phyloP scores from a whole-genome alignment of 2,888 invertebrate species.

The Reticulitermes lucifugus region DNA sequence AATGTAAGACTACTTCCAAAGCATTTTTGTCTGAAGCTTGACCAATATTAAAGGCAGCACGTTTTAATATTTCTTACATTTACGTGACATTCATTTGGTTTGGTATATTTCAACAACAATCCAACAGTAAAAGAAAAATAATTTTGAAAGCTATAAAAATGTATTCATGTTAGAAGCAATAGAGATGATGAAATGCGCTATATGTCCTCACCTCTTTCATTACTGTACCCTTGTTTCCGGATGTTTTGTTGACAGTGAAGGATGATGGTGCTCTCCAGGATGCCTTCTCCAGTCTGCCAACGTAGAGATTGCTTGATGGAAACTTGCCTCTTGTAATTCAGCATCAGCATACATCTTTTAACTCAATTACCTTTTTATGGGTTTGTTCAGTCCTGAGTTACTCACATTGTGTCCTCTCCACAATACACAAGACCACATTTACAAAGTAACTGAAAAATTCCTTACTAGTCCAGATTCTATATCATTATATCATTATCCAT shows the following conservation, averaged over 20 bases:
- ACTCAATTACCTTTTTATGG: conserved; percentile 35
- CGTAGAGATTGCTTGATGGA: neutral
- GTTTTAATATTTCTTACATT: neutral
- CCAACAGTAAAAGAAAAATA: neutral
- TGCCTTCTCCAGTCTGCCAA: conserved; percentile 4
- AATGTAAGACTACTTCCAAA: neutral
- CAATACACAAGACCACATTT: conserved; percentile 31
- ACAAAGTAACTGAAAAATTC: neutral
- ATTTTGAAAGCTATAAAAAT: neutral
- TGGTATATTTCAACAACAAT: neutral
- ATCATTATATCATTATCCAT: conserved; percentile 17
- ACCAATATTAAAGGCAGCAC: neutral
- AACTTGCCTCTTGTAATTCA: conserved; percentile 16
- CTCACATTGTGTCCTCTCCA: neutral
- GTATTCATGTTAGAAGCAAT: neutral
- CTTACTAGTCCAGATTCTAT: conserved; percentile 21
- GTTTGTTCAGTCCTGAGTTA: conserved; percentile 6
- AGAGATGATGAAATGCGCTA: conserved; percentile 19
- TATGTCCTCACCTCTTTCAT: conserved; percentile 20
- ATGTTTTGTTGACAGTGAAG: neutral
- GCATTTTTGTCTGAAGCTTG: neutral
- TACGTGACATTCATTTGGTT: neutral
- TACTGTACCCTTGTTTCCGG: conserved; percentile 29
- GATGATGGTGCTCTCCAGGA: neutral
- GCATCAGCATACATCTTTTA: conserved; percentile 30